Base-by-base conservation (phyloP, 2,888 invertebrate species). In the Apamea crenata region DNA sequence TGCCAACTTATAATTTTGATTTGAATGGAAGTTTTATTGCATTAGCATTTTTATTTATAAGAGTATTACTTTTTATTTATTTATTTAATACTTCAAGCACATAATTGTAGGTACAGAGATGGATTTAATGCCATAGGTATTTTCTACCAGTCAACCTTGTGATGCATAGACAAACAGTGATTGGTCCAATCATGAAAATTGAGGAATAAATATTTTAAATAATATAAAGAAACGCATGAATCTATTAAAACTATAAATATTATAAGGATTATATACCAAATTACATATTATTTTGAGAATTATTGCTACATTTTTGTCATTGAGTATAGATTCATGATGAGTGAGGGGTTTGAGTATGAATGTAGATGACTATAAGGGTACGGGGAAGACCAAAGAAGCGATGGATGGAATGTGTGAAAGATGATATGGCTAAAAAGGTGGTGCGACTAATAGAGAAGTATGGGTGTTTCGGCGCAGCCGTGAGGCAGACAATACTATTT, bases 41-140 rank as follows among this genome's bases (percentile, higher is more conserved):
- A 86, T 78, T 73, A 80, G 85, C 85, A 82, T 82, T 82, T 81
- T 84, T 84, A 84, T 84, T 76, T 76, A 40, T 77, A 66, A 12
- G 36, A 50, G 80, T 78, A 44, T 70, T 66, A 29, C 25, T 69
- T 73, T 84, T 84, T 29, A 47, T 47, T 47, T 56, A 56, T 56
- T 21, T 56, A 56, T 53, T 25, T 2, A 53, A 53, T 53, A 53
- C 10, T 25, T 53, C 7, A 56, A 25, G 25, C 25, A 25, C 10
- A 25, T 25, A 25, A 25, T n/a, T n/a, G n/a, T n/a, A 56, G 0
- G 56, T 25, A 21, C 25, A 25, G 10, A 25, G 3, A 10, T 10
- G 25, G 56, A 56, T 3, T 56, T 56, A 56, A 21, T 53, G 21
- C 21, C 21, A 8, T 10, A 25, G 21, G 10, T 2, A 53, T 53